Evolutionary conservation across 2,888 invertebrate genomes (phyloP).

Genomic region (Patella ulyssiponensis): DNA sequence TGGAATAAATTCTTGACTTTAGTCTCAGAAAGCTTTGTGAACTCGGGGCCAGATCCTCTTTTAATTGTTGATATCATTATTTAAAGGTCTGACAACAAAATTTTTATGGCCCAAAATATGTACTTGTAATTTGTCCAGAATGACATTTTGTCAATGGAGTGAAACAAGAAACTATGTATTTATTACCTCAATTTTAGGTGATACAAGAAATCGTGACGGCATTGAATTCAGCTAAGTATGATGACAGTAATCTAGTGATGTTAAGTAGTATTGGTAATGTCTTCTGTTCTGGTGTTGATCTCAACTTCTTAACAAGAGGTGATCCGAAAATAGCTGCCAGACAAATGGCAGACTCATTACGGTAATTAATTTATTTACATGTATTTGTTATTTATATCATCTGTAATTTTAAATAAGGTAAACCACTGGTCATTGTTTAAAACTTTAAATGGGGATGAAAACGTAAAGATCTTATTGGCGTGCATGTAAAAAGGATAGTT

Average conservation of each 20-base stretch:
- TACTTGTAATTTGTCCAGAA: too few relatives aligned
- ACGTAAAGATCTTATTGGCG: too few relatives aligned
- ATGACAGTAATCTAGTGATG: conserved; percentile 80
- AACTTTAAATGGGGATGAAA: too few relatives aligned
- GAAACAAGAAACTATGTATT: too few relatives aligned
- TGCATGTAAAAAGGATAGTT: too few relatives aligned
- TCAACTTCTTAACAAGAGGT: conserved; percentile 76
- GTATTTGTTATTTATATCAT: neutral
- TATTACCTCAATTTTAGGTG: conserved; percentile 74
- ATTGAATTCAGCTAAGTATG: conserved; percentile 78
- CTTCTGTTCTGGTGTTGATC: conserved; percentile 88
- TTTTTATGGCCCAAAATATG: too few relatives aligned
- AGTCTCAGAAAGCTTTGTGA: too few relatives aligned
- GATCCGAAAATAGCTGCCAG: conserved; percentile 76
- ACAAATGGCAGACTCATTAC: conserved; percentile 81
- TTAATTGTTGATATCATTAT: too few relatives aligned
- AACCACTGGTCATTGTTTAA: neutral
- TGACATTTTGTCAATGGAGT: too few relatives aligned
- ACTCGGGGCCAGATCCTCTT: too few relatives aligned
- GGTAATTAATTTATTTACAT: conserved; percentile 76
- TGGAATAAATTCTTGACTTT: too few relatives aligned
- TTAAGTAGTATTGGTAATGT: conserved; percentile 83
- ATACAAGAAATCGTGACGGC: conserved; percentile 83
- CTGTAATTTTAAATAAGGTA: neutral
- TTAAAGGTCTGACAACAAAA: too few relatives aligned